phyloP scores from a whole-genome alignment of 1,140 invertebrate species.

The Forficula auricularia region DNA sequence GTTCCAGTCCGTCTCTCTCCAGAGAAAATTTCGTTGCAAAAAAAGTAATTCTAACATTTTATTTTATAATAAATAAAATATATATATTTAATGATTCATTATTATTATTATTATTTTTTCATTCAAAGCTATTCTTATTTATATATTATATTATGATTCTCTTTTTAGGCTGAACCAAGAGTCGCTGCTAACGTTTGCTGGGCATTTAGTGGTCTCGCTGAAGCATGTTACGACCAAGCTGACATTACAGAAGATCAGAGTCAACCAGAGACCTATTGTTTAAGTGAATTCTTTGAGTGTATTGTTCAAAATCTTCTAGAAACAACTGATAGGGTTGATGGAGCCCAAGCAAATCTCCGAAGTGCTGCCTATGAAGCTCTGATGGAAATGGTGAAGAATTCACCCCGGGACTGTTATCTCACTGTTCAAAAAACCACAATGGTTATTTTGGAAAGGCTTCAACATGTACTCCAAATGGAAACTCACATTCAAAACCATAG shows the following conservation, averaged over 20 bases:
- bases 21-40: too few relatives aligned
- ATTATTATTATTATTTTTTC: too few relatives aligned
- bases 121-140: not conserved
- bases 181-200: conserved; percentile 99
- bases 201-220: conserved; percentile 94
- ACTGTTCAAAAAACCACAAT: conserved; percentile 92
- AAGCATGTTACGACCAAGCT: conserved; percentile 79
- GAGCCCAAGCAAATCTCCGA: conserved; percentile 73
- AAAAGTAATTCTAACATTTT: too few relatives aligned
- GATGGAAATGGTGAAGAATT: conserved; percentile 99
- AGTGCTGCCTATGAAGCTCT: conserved; percentile 95
- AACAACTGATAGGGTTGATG: conserved; percentile 82
- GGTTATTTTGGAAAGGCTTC: conserved; percentile 83
- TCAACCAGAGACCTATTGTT: conserved; percentile 81
- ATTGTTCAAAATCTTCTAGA: conserved; percentile 82
- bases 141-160: not conserved
- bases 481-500: conserved; percentile 65
- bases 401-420: conserved; percentile 89
- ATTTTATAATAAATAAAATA: not conserved
- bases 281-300: conserved; percentile 84
- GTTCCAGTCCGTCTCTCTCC: too few relatives aligned
- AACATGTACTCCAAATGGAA: conserved; percentile 87
- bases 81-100: too few relatives aligned
- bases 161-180: conserved; percentile 62
- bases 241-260: conserved; percentile 45